Percentiles rank a stretch among this genome's conserved stretches.
Evolutionary conservation across 2,888 invertebrate species (phyloP).

Genomic region (Protophormia terraenovae): DNA sequence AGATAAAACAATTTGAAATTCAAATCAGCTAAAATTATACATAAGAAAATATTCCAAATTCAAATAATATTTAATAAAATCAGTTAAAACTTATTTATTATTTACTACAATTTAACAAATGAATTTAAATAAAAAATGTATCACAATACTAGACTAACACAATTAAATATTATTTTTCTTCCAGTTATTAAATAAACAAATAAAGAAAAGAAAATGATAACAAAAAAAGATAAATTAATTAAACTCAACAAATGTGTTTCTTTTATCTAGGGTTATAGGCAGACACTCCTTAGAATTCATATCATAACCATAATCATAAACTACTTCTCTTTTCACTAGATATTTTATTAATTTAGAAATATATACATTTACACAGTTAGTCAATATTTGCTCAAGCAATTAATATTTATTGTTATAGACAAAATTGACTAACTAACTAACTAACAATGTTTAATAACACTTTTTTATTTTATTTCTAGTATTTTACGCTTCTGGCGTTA

Average conservation of each 20-base stretch:
- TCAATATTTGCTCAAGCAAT: slow-evolving; percentile 37
- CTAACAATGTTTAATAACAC: neutral
- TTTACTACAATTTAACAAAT: neutral
- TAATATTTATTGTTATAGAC: slow-evolving; percentile 15
- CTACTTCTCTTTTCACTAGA: neutral
- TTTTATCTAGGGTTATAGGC: neutral
- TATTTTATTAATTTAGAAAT: too few species aligned
- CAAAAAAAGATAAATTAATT: neutral
- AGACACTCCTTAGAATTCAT: slow-evolving; percentile 37
- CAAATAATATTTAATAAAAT: neutral
- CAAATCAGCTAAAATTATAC: neutral
- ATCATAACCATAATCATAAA: neutral
- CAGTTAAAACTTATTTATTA: neutral
- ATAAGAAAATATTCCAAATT: neutral
- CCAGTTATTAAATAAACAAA: slow-evolving; percentile 20
- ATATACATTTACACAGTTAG: neutral
- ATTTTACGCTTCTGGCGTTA: slow-evolving; percentile 23
- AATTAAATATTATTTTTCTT: neutral
- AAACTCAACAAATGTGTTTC: neutral
- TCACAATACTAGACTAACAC: neutral
- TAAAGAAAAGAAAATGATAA: neutral
- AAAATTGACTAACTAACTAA: neutral
- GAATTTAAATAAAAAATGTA: neutral
- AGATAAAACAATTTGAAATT: neutral
- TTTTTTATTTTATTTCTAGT: slow-evolving; percentile 36